A percentile compares a stretch with the other conserved stretches of the same genome.
phyloP scores from a whole-genome alignment of 2,888 invertebrate genomes.

The Ischnura elegans region DNA sequence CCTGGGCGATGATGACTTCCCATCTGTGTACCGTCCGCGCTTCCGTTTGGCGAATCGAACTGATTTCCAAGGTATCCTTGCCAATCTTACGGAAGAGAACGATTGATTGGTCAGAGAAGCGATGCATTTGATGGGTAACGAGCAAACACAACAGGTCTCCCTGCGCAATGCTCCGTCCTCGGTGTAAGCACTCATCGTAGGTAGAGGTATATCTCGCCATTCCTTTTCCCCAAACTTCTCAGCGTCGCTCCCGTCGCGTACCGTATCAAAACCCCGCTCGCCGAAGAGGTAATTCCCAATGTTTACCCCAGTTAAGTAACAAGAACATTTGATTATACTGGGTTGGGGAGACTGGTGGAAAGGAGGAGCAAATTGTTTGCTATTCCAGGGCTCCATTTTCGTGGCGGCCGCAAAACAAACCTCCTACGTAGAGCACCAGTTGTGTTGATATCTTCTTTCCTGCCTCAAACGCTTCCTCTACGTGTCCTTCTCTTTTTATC shows the following conservation, averaged over 20 bases:
- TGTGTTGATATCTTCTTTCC: background rate
- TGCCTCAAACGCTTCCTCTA: background rate
- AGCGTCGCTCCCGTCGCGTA: background rate
- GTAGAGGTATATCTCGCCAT: background rate
- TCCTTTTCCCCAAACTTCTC: background rate
- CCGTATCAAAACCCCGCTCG: conserved; percentile 21
- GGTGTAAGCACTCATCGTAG: background rate
- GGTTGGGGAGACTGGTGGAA: background rate
- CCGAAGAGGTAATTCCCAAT: conserved; percentile 38
- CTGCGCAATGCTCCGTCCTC: background rate
- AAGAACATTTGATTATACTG: conserved; percentile 42
- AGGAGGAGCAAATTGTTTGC: background rate
- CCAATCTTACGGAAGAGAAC: background rate
- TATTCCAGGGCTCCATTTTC: background rate
- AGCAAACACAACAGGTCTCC: background rate
- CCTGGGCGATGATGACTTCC: background rate
- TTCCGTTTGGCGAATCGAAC: background rate
- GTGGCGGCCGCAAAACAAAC: background rate
- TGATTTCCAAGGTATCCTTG: background rate
- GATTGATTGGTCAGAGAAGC: background rate
- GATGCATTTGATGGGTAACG: background rate
- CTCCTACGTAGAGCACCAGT: background rate
- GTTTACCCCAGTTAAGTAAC: conserved; percentile 55
- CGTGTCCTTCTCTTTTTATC: background rate
- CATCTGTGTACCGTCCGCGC: background rate